phyloP scores from a whole-genome alignment of 2,113 vertebrate genomes.

The Poeciliopsis turrubarensis region DNA sequence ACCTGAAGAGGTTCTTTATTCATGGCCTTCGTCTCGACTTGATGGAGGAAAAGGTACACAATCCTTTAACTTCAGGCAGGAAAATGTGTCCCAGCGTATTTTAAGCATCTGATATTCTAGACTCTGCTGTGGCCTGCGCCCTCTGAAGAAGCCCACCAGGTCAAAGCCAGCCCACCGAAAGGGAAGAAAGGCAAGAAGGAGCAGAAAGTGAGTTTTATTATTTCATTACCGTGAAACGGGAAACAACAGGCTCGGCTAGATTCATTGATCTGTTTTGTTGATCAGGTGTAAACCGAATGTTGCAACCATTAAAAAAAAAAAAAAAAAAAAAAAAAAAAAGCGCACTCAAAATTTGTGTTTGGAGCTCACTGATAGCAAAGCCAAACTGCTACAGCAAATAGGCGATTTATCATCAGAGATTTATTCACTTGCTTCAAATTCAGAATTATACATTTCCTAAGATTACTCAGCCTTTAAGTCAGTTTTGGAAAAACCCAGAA shows the following conservation, averaged over 20 bases:
- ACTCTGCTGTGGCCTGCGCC: slow-evolving; percentile 47
- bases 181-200: slow-evolving; percentile 47
- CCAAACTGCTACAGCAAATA: not conserved
- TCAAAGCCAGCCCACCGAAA: slow-evolving; percentile 29
- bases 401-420: not conserved
- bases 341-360: not conserved
- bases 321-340: not conserved
- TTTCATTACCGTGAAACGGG: not conserved
- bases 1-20: slow-evolving; percentile 83
- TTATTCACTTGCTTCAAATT: not conserved
- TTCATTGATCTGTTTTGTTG: not conserved
- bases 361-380: not conserved
- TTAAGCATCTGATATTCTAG: slow-evolving; percentile 28
- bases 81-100: not conserved
- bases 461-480: not conserved
- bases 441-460: not conserved
- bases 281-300: not conserved
- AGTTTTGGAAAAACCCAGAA: not conserved
- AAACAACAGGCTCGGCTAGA: not conserved
- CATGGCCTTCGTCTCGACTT: slow-evolving; percentile 76
- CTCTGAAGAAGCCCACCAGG: slow-evolving; percentile 4
- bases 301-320: not conserved
- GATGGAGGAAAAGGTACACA: slow-evolving; percentile 86
- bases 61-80: not conserved
- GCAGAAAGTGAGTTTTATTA: slow-evolving; percentile 47